phyloP scores from a whole-genome alignment of 2,888 invertebrate species.

The Chrysolina haemoptera region DNA sequence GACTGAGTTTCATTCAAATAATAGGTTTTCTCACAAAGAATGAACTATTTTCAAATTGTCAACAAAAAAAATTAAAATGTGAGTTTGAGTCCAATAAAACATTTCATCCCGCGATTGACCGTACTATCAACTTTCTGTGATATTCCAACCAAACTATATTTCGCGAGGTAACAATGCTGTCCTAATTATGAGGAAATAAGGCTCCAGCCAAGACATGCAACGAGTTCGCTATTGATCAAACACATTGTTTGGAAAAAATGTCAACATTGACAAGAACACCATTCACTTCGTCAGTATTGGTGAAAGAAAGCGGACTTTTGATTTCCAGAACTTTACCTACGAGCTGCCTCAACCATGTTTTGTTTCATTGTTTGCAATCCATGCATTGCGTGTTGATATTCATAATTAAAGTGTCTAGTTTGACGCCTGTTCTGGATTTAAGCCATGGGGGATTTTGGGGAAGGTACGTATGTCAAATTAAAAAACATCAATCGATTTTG shows the following conservation, averaged over 20 bases:
- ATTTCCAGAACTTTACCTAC: background rate
- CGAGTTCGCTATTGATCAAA: slow-evolving; percentile 26
- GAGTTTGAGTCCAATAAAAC: too few species aligned
- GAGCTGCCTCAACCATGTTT: background rate
- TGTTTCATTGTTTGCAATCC: slow-evolving; percentile 14
- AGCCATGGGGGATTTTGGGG: slow-evolving; percentile 32
- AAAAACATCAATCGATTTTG: slow-evolving; percentile 18
- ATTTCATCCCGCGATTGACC: background rate
- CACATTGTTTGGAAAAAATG: slow-evolving; percentile 28
- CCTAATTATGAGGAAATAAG: slow-evolving; percentile 30
- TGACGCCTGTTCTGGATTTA: slow-evolving; percentile 22
- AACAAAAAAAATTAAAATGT: too few species aligned
- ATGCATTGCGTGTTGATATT: slow-evolving; percentile 25
- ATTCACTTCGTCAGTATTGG: slow-evolving; percentile 14
- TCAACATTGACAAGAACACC: slow-evolving; percentile 30
- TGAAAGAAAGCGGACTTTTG: slow-evolving; percentile 10
- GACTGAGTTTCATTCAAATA: too few species aligned
- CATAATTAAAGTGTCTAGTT: slow-evolving; percentile 26
- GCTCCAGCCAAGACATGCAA: slow-evolving; percentile 31
- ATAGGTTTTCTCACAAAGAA: too few species aligned
- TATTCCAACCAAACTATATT: slow-evolving; percentile 4
- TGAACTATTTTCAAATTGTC: too few species aligned
- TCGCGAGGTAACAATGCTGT: slow-evolving; percentile 22
- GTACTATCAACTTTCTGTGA: slow-evolving; percentile 5
- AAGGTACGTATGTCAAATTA: slow-evolving; percentile 19